Base-by-base conservation (phyloP, 2,888 invertebrate genomes). In the Drosophila sordidula region DNA sequence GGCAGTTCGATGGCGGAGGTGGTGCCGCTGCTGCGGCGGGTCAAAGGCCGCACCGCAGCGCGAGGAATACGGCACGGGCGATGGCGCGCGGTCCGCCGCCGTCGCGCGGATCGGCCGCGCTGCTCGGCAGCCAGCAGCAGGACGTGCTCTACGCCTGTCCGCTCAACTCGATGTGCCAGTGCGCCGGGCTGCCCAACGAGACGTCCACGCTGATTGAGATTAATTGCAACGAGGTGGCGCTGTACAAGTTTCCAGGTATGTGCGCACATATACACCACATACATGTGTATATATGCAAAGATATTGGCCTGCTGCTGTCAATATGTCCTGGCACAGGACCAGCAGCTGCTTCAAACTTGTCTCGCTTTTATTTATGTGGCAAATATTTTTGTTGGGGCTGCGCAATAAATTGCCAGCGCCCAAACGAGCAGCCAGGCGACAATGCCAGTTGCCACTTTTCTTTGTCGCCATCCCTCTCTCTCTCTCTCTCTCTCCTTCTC, bases 231-330 rank as follows among this genome's bases (percentile, higher is more conserved):
- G 92, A 92, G 77, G 92, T 92, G 86, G 90, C 91, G 68, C 87
- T 92, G 54, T 92, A 92, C 87, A 92, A 92, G 89, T 92, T 92
- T 91, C 93, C 92, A 87, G 92, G 92, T 92, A 80, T 91, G 39
- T 11, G 18, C 18, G 2, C 18, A 18, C 4, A 6, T 6, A 26
- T 18, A 18, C 18, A 18, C 18, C 18, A 8, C 1, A 14, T 8
- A 16, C 11, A 11, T 11, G 11, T n/a, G 9, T 6, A n/a, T 22
- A 61, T 56, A 14, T 29, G 32, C 34, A 38, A n/a, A 29, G 29
- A 29, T 22, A 16, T 46, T 46, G 39, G 29, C 57, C 32, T 45
- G 36, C 46, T 38, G 65, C 85, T 73, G 80, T 77, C 75, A 85
- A 87, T 85, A 75, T 74, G 57, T 66, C 52, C 47, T 39, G 25